Conservation (phyloP, 2,888 invertebrate species). For the Idaea straminata region DNA sequence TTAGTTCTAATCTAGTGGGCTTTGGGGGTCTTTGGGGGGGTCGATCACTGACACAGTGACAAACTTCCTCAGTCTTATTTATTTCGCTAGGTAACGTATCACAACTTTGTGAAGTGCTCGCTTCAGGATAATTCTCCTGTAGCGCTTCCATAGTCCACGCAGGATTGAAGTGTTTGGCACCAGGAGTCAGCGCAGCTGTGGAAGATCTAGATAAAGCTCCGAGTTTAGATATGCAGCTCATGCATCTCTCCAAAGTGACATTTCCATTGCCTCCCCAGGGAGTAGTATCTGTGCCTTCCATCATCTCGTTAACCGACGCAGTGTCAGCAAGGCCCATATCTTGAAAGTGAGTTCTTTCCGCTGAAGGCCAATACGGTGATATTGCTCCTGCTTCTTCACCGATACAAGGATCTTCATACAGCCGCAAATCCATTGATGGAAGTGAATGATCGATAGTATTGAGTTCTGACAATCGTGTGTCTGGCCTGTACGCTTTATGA, state of each 20-base stretch:
- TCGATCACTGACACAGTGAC: conserved; percentile 40
- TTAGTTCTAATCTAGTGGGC: conserved; percentile 49
- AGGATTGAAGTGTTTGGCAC: conserved; percentile 75
- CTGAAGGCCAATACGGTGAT: conserved; percentile 83
- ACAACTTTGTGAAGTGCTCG: conserved; percentile 27
- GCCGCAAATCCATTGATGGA: conserved; percentile 54
- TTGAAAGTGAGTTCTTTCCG: conserved; percentile 75
- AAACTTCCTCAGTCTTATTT: conserved; percentile 47
- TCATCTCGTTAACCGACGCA: conserved; percentile 52
- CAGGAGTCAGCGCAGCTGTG: conserved; percentile 77
- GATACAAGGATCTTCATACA: conserved; percentile 55
- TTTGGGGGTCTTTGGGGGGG: conserved; percentile 84
- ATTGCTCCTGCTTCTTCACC: conserved; percentile 70
- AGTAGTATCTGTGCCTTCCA: conserved; percentile 43
- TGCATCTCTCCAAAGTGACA: conserved; percentile 81
- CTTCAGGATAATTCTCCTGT: conserved; percentile 36
- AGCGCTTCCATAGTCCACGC: conserved; percentile 79
- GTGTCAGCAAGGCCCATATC: conserved; percentile 67
- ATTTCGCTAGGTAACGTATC: conserved; percentile 26
- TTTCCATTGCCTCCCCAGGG: conserved; percentile 64
- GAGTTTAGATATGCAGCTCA: conserved; percentile 89
- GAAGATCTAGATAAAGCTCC: conserved; percentile 86
- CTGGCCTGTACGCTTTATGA: conserved; percentile 62
- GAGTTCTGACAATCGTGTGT: conserved; percentile 75
- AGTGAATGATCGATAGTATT: conserved; percentile 71